Evolutionary conservation across 2,113 vertebrate species (phyloP).

Genomic region (Rhizomys pruinosus): DNA sequence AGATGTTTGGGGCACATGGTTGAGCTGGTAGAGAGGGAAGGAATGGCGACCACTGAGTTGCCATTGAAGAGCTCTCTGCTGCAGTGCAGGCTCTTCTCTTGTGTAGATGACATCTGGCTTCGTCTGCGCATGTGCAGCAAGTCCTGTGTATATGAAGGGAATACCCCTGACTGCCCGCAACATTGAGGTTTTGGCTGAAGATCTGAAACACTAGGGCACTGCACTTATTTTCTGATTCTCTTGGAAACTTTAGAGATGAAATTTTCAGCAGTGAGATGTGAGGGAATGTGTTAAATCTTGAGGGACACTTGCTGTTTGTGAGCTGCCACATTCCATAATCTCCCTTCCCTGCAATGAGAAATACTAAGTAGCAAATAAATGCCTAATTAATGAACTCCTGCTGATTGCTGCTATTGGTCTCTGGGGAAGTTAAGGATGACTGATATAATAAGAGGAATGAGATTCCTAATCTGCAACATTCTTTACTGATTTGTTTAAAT

Average conservation of each 20-base stretch:
- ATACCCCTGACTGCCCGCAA: neutral
- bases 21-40: neutral
- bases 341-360: neutral
- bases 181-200: neutral
- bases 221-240: neutral
- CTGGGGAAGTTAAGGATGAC: neutral
- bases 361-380: constrained; percentile 32
- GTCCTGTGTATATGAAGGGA: neutral
- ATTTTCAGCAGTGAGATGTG: neutral
- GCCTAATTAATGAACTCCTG: constrained; percentile 4
- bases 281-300: neutral
- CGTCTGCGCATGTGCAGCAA: neutral
- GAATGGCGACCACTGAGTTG: neutral
- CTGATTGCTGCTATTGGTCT: constrained; percentile 27
- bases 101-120: neutral
- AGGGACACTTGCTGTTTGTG: constrained; percentile 16
- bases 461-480: constrained; percentile 14
- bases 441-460: constrained; percentile 13
- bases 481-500: constrained; percentile 60
- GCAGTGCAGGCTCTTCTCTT: neutral
- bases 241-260: constrained; percentile 47
- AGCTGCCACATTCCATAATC: neutral
- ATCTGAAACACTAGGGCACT: constrained; percentile 10
- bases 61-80: constrained; percentile 9
- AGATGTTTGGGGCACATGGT: neutral